phyloP scores from a whole-genome alignment of 2,888 invertebrate species.

The Lithophane ornitopus region DNA sequence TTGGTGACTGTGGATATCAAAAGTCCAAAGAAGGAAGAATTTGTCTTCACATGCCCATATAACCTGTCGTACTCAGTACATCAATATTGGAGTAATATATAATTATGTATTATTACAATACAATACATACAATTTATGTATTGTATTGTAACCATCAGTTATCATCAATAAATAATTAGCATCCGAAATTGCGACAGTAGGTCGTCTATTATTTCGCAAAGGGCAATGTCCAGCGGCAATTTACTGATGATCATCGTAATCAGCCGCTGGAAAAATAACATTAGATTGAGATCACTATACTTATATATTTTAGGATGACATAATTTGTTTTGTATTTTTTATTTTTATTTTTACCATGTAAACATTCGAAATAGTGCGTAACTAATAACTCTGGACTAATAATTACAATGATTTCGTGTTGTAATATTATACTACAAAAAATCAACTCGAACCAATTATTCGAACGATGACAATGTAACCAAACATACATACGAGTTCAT shows the following conservation, averaged over 20 bases:
- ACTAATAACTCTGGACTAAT: conserved; percentile 7
- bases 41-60: background rate
- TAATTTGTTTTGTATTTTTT: background rate
- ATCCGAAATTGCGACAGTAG: conserved; percentile 12
- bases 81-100: no score
- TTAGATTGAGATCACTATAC: conserved; percentile 10
- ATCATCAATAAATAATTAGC: conserved; percentile 18
- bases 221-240: conserved; percentile 19
- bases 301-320: background rate
- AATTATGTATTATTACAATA: no score
- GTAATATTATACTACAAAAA: conserved; percentile 1
- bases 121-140: no score
- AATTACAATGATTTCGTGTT: conserved; percentile 3
- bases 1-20: background rate
- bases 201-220: conserved; percentile 20
- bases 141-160: conserved; percentile 2
- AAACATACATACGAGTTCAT: background rate
- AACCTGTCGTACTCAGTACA: background rate
- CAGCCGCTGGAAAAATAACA: conserved; percentile 17
- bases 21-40: background rate
- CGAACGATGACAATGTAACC: background rate
- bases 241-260: conserved; percentile 4
- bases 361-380: conserved; percentile 24
- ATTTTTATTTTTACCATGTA: background rate
- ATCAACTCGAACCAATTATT: conserved; percentile 6